Evolutionary conservation across 1,140 invertebrate species (phyloP).

Genomic region (Temnothorax curvispinosus): DNA sequence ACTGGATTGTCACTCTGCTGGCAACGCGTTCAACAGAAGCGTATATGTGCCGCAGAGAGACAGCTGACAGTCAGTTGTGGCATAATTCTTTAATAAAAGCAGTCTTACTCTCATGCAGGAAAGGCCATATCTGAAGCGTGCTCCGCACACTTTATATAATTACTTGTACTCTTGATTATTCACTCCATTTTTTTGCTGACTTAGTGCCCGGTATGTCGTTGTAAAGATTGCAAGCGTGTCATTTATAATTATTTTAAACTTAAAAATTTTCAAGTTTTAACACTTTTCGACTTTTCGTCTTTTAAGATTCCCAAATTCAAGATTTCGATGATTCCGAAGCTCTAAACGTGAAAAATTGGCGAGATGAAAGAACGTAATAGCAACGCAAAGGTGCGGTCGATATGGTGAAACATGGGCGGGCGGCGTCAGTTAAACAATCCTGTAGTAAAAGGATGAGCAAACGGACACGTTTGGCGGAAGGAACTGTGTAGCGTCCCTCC

Average conservation of each 20-base stretch:
- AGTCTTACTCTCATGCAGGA: background rate
- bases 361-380: background rate
- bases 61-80: constrained; percentile 52
- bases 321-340: background rate
- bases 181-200: background rate
- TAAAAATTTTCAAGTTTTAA: background rate
- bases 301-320: background rate
- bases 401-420: constrained; percentile 55
- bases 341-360: background rate
- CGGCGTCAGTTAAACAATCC: constrained; percentile 46
- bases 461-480: constrained; percentile 74
- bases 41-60: constrained; percentile 10
- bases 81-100: constrained; percentile 49
- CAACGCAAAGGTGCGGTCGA: constrained; percentile 37
- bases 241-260: background rate
- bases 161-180: constrained; percentile 1
- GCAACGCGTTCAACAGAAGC: constrained; percentile 11
- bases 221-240: background rate
- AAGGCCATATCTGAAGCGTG: background rate
- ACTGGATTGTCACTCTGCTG: constrained; percentile 23
- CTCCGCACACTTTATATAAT: background rate
- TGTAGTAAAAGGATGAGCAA: constrained; percentile 34
- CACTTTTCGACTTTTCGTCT: too few relatives aligned
- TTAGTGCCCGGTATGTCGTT: background rate
- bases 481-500: constrained; percentile 75